Base-by-base conservation (phyloP, 2,888 invertebrate genomes). In the Nymphalis urticae region DNA sequence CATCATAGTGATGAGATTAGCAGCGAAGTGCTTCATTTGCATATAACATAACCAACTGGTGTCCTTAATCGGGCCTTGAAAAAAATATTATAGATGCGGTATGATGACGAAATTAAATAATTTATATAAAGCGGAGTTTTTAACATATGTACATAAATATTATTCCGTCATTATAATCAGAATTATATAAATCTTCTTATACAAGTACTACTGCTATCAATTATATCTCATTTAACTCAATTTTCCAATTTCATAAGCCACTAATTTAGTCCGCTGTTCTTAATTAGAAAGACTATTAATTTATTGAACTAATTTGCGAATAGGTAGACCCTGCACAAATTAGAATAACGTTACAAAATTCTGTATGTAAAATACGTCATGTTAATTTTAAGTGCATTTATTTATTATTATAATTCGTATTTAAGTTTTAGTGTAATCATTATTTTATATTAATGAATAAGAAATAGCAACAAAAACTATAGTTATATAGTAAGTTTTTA, bases 171-270 rank as follows among this genome's bases (percentile, higher is more conserved):
- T 42, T 42, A 42, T 42, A 42, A 1, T 10, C 13, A 42, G 4
- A 13, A 36, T 36, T 13, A 13, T 42, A 10, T 42, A 13, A 13
- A 13, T 42, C 42, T 42, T 42, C 42, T 42, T 13, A 51, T 21
- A 51, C 10, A 21, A 21, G 21, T 10, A 50, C 24, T 56, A 32
- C 36, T n/a, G 56, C 13, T 32, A 32, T 21, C n/a, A n/a, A 32
- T 56, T 9, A 56, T 2, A 36, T 53, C 16, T 17, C 4, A 24
- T 53, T 60, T 19, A 51, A 42, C 50, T n/a, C 58, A 51, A 65
- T 65, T 65, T 62, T 42, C 65, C 65, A 65, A 65, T 65, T 65
- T 60, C 51, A 51, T 60, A 53, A 60, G n/a, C 51, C 51, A 51
- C 16, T 64, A 42, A 19, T 36, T 42, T 24, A 51, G 32, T 42